Base-by-base conservation (phyloP, 2,797 vertebrate genomes). In the Ispidina lecontei region DNA sequence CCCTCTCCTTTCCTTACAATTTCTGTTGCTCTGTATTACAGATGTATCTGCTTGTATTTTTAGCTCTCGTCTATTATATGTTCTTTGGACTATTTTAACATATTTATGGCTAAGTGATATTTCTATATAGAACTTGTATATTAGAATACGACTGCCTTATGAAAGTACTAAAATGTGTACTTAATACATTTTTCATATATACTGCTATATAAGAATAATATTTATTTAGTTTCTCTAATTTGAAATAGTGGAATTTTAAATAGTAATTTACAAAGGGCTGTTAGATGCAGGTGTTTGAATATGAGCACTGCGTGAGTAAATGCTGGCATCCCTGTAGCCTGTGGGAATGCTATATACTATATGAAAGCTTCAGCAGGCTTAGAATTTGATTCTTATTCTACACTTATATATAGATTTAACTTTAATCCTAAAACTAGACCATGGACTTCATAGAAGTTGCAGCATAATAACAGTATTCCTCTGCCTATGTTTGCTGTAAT, bases 261-360 rank as follows among this genome's bases (percentile, higher is more conserved):
- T 2, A 72, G 39, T 82, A 89, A 65, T 88, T 94, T 73, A 87
- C 91, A 74, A 89, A 92, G 63, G 58, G 60, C 33, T 86, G 65
- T 68, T 95, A 91, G 69, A 91, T 93, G 71, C 81, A 94, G 65
- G 41, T 93, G 56, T 80, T 87, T 78, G 59, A 71, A 37, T 75
- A 81, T 10, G 29, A 89, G 77, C 71, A 16, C 37, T 51, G 12
- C 29, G 62, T 81, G 76, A 70, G 69, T 77, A 94, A 80, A 87
- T 35, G 60, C 37, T 73, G 69, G 58, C 47, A 58, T 39, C 23
- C 18, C 3, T 26, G 18, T 47, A 65, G 59, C 41, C 69, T 59
- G 7, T 29, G 81, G 44, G 47, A 76, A 83, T 81, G 13, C 37
- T 37, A 37, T 37, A 37, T 37, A 37, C 37, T 37, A 37, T 14